Evolutionary conservation across 2,113 vertebrate species (phyloP), one percentile per base, ranked within the genome.

Genomic region (Ophthalmolycus amberensis): DNA sequence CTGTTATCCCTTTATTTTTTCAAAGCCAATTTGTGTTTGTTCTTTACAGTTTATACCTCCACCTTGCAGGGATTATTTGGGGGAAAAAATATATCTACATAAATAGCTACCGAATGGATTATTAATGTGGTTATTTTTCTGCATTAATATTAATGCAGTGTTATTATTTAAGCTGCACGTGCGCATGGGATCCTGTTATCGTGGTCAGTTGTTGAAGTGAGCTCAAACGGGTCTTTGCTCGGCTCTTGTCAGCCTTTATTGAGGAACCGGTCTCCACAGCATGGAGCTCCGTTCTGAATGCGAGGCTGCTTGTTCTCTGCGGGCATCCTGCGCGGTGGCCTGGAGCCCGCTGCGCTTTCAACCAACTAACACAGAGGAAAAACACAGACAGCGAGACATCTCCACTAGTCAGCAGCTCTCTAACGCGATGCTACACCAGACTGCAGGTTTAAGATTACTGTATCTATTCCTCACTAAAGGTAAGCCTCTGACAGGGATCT

Each of bases 301-400:
- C 7, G 75, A 15, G 29, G 63, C 80, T 64, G 66, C 52, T 20
- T 46, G 76, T 71, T 65, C n/a, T 69, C 50, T 11, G 2, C 75
- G 83, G 40, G 6, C 25, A 11, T 38, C 37, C 73, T 64, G 78
- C 67, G 0, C 11, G 50, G 58, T 44, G 73, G 60, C 32, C 63
- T 16, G 69, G 2, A 78, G 18, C 75, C 67, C 48, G 77, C 72
- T 64, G 67, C 3, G 62, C 40, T 52, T 25, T 59, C 48, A 65
- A 6, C 25, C 69, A 46, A 62, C 73, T 59, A 44, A 37, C 37
- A 52, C 0, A 20, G 5, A 29, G 10, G 9, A 7, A 29, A 4
- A 12, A 63, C 6, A 78, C 29, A 25, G 71, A 42, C 46, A 64
- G 48, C 12, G 18, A 58, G 59, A 62, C 15, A 32, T 37, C 1